Conservation (phyloP, 2,113 vertebrate species). For the Lamprologus ornatipinnis region DNA sequence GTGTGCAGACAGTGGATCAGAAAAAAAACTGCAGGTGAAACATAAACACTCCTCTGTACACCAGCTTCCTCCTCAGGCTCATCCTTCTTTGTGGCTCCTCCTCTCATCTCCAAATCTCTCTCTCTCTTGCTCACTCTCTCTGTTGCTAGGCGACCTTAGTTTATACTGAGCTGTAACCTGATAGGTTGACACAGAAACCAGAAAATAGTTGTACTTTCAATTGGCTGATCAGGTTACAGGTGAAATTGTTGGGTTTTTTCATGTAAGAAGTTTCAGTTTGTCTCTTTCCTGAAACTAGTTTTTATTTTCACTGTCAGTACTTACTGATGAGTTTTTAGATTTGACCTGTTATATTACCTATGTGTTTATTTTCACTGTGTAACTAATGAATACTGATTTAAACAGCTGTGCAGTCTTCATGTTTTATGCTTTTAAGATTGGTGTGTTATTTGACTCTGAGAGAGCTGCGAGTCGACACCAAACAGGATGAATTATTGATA, state of each 20-base stretch:
- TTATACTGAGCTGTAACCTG: background rate
- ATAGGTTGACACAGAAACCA: background rate
- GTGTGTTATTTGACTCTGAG: background rate
- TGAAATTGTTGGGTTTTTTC: background rate
- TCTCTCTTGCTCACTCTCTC: background rate
- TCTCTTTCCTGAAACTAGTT: background rate
- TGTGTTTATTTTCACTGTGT: background rate
- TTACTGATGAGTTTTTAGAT: background rate
- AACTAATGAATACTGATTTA: background rate
- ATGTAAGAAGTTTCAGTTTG: background rate
- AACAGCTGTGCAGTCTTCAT: background rate
- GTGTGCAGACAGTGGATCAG: background rate
- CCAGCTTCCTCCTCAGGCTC: background rate
- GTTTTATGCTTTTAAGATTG: background rate
- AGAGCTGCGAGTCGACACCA: background rate
- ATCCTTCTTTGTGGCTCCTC: background rate
- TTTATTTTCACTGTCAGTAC: background rate
- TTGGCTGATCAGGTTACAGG: constrained; percentile 2
- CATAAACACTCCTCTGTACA: background rate
- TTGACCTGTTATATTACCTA: background rate
- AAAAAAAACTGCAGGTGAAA: background rate
- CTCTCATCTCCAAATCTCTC: background rate
- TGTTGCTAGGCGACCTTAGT: background rate
- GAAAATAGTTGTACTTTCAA: constrained; percentile 12
- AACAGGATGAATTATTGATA: constrained; percentile 38